Evolutionary conservation across 2,113 vertebrate genomes (phyloP).

Genomic region (Apeltes quadracus): DNA sequence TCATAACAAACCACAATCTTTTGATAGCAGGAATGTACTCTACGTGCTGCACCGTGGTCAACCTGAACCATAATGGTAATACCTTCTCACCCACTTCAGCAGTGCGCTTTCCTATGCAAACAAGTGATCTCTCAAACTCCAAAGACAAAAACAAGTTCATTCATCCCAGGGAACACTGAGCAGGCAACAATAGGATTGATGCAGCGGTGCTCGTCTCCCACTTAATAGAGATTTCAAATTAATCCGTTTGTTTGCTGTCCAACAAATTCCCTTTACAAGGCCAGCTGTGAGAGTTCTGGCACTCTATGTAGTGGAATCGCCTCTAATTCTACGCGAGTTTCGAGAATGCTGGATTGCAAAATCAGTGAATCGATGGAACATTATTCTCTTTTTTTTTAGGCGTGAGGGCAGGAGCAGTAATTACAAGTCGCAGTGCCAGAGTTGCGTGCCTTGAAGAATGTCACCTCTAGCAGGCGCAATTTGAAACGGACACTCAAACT

Average conservation of each 20-base stretch:
- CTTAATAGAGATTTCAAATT: constrained; percentile 32
- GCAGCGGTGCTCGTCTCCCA: constrained; percentile 22
- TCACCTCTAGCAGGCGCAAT: constrained; percentile 36
- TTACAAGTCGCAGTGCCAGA: constrained; percentile 7
- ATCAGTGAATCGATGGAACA: neutral
- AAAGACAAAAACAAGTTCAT: constrained; percentile 46
- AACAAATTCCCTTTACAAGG: constrained; percentile 40
- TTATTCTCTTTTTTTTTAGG: neutral
- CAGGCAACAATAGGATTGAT: constrained; percentile 49
- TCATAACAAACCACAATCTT: constrained; percentile 26
- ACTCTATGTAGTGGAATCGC: constrained; percentile 10
- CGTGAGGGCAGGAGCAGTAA: neutral
- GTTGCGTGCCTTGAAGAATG: neutral
- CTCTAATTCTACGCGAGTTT: neutral
- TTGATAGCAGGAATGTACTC: constrained; percentile 38
- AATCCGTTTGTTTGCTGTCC: constrained; percentile 33
- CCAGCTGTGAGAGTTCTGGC: constrained; percentile 7
- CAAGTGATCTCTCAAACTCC: constrained; percentile 49
- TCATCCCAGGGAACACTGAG: constrained; percentile 21
- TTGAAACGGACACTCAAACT: constrained; percentile 50
- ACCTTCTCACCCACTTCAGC: constrained; percentile 27
- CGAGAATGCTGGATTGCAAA: neutral
- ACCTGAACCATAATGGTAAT: constrained; percentile 51
- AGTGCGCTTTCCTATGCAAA: constrained; percentile 43
- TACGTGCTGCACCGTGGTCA: constrained; percentile 35